Conservation (phyloP, 2,888 invertebrate genomes). For the Eupithecia pulchellata region DNA sequence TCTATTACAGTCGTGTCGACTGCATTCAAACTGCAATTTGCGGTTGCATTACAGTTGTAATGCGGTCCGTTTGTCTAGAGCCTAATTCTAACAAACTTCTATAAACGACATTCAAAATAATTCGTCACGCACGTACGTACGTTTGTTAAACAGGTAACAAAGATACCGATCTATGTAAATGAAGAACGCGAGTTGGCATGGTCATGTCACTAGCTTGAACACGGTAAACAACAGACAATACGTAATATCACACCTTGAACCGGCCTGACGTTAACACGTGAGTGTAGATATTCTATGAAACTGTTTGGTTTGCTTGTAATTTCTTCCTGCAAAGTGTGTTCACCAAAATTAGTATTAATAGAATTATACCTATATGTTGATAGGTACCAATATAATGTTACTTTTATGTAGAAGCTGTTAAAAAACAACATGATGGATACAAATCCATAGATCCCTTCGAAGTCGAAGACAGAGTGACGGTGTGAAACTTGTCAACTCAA, state of each 20-base stretch:
- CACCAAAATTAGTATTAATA: background rate
- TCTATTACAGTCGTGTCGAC: no score
- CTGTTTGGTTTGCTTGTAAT: background rate
- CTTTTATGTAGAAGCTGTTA: no score
- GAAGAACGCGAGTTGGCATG: constrained; percentile 26
- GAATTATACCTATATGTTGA: no score
- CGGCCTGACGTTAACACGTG: constrained; percentile 50
- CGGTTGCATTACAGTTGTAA: no score
- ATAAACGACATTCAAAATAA: constrained; percentile 4
- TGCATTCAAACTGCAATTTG: no score
- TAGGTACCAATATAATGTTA: no score
- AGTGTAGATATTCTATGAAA: constrained; percentile 19
- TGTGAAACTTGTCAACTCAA: no score
- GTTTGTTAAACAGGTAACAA: constrained; percentile 26
- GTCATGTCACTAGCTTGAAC: constrained; percentile 39
- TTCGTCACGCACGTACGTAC: constrained; percentile 29
- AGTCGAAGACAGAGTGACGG: no score
- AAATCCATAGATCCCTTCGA: no score
- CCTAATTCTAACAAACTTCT: background rate
- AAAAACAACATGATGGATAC: no score
- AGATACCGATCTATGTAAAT: constrained; percentile 22
- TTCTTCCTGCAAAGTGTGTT: background rate
- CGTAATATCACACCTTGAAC: constrained; percentile 48
- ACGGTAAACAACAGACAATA: constrained; percentile 66
- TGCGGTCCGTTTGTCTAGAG: no score